These are phyloP conservation scores for Drosophila setosimentum DNA, from an alignment of 2,888 invertebrate species.

Conservation along the genomic window DNA sequence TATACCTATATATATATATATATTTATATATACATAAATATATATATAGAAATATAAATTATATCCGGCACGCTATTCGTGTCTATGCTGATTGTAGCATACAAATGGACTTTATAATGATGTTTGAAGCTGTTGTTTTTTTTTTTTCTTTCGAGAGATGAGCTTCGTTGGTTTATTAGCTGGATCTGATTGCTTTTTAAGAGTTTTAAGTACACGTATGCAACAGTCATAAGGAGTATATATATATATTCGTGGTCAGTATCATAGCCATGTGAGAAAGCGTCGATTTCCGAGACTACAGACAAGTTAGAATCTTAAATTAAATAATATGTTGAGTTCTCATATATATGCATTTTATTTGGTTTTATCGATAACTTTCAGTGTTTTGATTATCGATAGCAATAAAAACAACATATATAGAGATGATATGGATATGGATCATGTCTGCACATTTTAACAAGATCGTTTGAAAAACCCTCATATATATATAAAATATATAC, in stretches of 20 bases:
- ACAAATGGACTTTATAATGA: not conserved
- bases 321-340: not conserved
- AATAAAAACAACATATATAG: not conserved
- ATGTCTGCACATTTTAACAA: not conserved
- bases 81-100: not conserved
- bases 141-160: not conserved
- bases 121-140: not conserved
- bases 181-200: not conserved
- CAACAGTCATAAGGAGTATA: not conserved
- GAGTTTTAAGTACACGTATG: not conserved
- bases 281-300: not conserved
- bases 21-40: constrained; percentile 3
- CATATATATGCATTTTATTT: not conserved
- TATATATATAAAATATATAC: not conserved
- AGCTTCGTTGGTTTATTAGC: not conserved
- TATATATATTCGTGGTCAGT: not conserved
- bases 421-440: not conserved
- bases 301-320: not conserved
- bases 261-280: not conserved
- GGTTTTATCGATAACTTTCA: not conserved
- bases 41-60: constrained; percentile 13
- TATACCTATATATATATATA: constrained; percentile 1
- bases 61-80: constrained; percentile 60
- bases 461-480: not conserved
- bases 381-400: not conserved